phyloP scores from a whole-genome alignment of 2,113 vertebrate species.

The Ochotona curzoniae region DNA sequence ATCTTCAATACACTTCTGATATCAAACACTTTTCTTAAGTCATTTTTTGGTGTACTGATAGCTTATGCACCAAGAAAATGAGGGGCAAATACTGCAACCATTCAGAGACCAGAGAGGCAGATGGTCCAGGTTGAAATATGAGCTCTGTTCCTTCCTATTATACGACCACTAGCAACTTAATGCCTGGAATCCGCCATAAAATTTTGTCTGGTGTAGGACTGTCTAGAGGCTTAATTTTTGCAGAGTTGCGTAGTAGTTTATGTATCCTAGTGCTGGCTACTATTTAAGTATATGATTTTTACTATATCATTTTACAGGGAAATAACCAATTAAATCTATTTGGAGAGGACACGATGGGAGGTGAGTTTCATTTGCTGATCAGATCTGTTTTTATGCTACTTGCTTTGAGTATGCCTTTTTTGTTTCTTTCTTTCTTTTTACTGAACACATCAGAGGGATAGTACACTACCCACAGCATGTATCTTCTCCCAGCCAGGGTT shows the following conservation, averaged over 20 bases:
- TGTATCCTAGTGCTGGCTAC: not conserved
- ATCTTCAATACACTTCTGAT: not conserved
- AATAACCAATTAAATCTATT: constrained; percentile 88
- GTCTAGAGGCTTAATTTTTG: not conserved
- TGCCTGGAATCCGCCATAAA: not conserved
- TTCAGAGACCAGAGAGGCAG: not conserved
- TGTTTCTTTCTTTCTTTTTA: not conserved
- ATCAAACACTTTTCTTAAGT: not conserved
- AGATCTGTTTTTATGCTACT: not conserved
- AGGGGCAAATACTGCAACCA: not conserved
- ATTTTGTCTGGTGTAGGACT: not conserved
- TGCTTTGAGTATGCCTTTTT: not conserved
- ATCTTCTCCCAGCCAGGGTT: not conserved
- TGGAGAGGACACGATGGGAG: constrained; percentile 86
- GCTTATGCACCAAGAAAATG: constrained; percentile 21
- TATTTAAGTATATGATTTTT: constrained; percentile 74
- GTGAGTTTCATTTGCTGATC: constrained; percentile 86
- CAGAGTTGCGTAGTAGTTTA: not conserved
- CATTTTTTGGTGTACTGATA: not conserved
- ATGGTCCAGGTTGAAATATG: not conserved
- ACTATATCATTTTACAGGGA: constrained; percentile 82
- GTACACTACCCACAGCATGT: not conserved
- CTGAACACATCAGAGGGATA: not conserved
- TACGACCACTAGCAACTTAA: not conserved
- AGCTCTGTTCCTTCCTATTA: not conserved